Conservation (phyloP, 2,888 invertebrate species). For the Brassicogethes aeneus region DNA sequence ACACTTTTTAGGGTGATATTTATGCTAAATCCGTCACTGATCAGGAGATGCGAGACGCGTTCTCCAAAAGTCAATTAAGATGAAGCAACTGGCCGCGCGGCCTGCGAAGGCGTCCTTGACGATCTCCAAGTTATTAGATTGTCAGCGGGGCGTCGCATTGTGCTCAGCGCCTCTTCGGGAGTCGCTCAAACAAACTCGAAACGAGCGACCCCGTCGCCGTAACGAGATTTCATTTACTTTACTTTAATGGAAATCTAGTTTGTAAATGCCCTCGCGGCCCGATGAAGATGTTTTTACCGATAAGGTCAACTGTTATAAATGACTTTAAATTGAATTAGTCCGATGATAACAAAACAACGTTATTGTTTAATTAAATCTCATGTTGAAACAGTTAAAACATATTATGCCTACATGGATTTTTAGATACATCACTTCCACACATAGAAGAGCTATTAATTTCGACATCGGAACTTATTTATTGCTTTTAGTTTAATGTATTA, state of each 20-base stretch:
- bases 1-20: no score
- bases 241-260: constrained; percentile 8
- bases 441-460: no score
- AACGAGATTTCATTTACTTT: constrained; percentile 14
- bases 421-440: no score
- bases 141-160: constrained; percentile 27
- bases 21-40: no score
- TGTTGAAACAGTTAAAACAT: no score
- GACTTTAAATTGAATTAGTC: neutral
- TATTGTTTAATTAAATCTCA: no score
- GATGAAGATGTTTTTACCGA: neutral
- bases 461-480: no score
- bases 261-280: neutral
- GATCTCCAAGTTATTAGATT: constrained; percentile 27
- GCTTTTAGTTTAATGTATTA: no score
- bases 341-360: neutral
- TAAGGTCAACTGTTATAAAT: neutral
- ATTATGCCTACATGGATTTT: no score
- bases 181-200: neutral
- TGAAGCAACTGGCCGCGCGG: no score
- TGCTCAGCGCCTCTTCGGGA: constrained; percentile 13
- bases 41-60: constrained; percentile 24
- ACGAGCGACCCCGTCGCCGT: neutral
- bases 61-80: constrained; percentile 26
- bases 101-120: constrained; percentile 24